A percentile compares a stretch with the other conserved stretches of the same genome.
Conservation (phyloP, 2,113 vertebrate species). For the Mirounga angustirostris region DNA sequence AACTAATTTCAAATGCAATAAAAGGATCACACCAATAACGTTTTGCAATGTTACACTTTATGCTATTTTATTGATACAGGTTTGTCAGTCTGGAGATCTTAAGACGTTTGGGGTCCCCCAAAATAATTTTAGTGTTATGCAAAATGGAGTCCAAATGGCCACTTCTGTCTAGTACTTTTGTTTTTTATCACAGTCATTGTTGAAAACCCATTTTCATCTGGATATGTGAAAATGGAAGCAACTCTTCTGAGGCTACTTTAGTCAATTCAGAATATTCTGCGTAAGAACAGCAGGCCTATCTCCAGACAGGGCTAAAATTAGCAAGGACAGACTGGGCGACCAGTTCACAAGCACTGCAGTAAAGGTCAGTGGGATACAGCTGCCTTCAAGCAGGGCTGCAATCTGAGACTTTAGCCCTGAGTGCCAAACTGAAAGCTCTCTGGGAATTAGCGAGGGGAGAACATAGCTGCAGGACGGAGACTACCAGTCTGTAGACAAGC, state of each 20-base stretch:
- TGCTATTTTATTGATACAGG: not conserved
- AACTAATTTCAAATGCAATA: conserved; percentile 8
- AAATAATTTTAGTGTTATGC: conserved; percentile 11
- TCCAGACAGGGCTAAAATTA: not conserved
- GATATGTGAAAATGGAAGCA: not conserved
- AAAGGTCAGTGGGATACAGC: not conserved
- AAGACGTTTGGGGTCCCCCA: not conserved
- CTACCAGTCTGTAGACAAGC: not conserved
- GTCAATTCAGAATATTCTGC: not conserved
- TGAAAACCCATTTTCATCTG: not conserved
- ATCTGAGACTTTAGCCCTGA: not conserved
- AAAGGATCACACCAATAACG: not conserved
- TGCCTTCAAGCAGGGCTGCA: not conserved
- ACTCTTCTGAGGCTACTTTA: not conserved
- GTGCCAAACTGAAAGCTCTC: not conserved
- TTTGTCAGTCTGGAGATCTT: conserved; percentile 23
- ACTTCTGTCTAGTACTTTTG: not conserved
- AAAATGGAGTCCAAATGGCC: not conserved
- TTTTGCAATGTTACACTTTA: not conserved
- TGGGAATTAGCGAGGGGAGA: not conserved
- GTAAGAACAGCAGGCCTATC: not conserved
- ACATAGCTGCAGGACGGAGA: not conserved
- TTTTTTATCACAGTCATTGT: conserved; percentile 9
- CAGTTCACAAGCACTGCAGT: not conserved
- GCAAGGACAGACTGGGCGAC: not conserved